Percentiles rank a stretch among this genome's conserved stretches.
phyloP scores from a whole-genome alignment of 2,888 invertebrate genomes.

The Drosophila kanekoi region DNA sequence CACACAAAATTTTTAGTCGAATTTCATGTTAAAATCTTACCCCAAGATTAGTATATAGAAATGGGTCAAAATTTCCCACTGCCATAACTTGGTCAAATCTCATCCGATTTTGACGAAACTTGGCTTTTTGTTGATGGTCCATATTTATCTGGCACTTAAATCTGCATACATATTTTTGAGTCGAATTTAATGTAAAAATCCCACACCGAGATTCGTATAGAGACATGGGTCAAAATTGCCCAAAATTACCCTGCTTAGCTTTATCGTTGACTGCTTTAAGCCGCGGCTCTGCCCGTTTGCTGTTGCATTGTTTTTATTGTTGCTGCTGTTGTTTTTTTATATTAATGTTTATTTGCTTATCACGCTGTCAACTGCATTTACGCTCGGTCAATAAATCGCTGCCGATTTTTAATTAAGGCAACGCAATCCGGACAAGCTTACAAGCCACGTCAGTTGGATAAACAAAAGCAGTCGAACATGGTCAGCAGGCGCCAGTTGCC shows the following conservation, averaged over 20 bases:
- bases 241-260: background rate
- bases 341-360: conserved; percentile 42
- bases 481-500: background rate
- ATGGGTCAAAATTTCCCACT: no score
- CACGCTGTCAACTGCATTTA: conserved; percentile 64
- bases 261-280: background rate
- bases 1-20: no score
- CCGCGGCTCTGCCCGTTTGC: conserved; percentile 1
- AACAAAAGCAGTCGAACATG: conserved; percentile 32
- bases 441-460: conserved; percentile 53
- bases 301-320: conserved; percentile 5
- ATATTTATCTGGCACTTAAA: no score
- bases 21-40: no score
- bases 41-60: no score
- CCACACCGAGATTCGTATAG: no score
- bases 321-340: conserved; percentile 3
- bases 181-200: no score
- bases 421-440: conserved; percentile 57
- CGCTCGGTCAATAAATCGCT: conserved; percentile 59
- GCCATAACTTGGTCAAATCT: no score
- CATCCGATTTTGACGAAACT: no score
- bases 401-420: conserved; percentile 69
- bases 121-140: no score
- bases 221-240: no score
- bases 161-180: no score